Percentiles rank a stretch among this genome's conserved stretches.
These are phyloP conservation scores for Antrozous pallidus DNA, from an alignment of 2,797 vertebrate species.

Conservation along the genomic window DNA sequence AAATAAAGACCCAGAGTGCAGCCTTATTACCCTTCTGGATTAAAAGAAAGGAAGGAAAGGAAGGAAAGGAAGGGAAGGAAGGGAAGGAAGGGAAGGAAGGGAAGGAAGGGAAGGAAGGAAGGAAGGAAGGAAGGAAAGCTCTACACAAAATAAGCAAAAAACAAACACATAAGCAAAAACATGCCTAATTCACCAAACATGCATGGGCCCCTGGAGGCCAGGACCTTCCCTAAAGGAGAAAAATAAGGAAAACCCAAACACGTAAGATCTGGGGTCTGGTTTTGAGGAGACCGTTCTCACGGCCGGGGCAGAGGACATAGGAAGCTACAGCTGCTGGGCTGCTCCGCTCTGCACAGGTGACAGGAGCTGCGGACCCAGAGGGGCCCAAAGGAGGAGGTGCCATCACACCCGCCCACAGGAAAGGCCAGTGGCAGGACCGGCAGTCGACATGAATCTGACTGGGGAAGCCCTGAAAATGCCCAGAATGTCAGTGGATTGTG, in stretches of 20 bases:
- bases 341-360: accelerated
- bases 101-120: background rate
- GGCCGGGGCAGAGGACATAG: background rate
- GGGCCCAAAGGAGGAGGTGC: background rate
- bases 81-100: background rate
- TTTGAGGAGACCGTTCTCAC: background rate
- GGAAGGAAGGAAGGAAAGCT: background rate
- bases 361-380: background rate
- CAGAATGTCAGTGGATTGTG: too few relatives aligned
- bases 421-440: background rate
- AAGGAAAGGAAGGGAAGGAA: background rate
- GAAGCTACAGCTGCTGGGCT: background rate
- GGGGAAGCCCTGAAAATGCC: background rate
- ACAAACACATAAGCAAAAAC: background rate
- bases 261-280: accelerated
- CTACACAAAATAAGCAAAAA: background rate
- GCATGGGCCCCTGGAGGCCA: background rate
- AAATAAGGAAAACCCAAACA: background rate
- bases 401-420: background rate
- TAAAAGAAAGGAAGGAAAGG: background rate
- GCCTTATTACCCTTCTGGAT: background rate
- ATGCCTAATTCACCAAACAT: background rate
- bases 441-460: background rate
- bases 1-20: background rate
- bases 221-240: background rate